Evolutionary conservation across 92 coral and sea anemone genomes (phyloP).

Genomic region (Actinernus sp.): DNA sequence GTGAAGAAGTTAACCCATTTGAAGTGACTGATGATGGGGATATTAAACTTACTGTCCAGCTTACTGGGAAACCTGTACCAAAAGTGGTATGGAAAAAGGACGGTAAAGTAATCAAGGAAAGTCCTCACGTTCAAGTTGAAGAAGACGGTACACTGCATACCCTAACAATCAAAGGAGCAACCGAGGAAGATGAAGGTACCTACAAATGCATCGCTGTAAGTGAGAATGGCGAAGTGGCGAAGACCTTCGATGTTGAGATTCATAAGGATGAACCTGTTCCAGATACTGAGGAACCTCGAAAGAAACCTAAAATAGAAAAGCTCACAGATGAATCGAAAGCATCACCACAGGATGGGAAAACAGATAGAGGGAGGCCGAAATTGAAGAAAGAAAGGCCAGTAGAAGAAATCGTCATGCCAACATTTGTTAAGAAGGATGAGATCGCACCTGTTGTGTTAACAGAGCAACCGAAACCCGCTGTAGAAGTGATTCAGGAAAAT

Average conservation of each 20-base stretch:
- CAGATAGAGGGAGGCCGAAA: too few relatives aligned
- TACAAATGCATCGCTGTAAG: slow-evolving; percentile 86
- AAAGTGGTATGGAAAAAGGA: slow-evolving; percentile 94
- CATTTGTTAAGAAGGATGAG: slow-evolving; percentile 7
- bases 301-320: neutral
- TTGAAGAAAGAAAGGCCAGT: slow-evolving; percentile 5
- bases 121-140: slow-evolving; percentile 11
- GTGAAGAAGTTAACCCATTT: slow-evolving; percentile 59
- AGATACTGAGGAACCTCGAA: neutral
- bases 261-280: slow-evolving; percentile 10
- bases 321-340: neutral
- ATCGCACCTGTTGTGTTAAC: slow-evolving; percentile 42
- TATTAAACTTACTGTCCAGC: slow-evolving; percentile 56
- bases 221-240: slow-evolving; percentile 74
- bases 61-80: slow-evolving; percentile 88
- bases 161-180: slow-evolving; percentile 71
- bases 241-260: slow-evolving; percentile 75
- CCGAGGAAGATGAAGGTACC: slow-evolving; percentile 82
- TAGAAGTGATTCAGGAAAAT: too few relatives aligned
- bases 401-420: neutral
- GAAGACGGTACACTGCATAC: slow-evolving; percentile 63
- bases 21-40: slow-evolving; percentile 80
- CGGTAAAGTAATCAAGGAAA: slow-evolving; percentile 55
- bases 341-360: too few relatives aligned
- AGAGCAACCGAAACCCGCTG: slow-evolving; percentile 31